Base-by-base conservation (phyloP, 2,113 vertebrate genomes). In the Rhagologus leucostigma region DNA sequence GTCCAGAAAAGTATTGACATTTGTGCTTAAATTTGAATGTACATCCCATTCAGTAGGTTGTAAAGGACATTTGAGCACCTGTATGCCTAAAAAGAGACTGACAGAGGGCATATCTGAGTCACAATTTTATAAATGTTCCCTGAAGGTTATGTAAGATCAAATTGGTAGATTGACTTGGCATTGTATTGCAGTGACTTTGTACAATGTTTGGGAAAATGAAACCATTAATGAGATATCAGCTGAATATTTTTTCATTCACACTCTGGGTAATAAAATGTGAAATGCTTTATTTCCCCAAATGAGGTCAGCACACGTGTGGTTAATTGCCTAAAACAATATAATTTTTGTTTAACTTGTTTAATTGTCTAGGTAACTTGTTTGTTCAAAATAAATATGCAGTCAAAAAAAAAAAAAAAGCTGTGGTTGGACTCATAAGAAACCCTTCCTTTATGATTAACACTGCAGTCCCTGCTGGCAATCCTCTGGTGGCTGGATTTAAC, bases 61-160 rank as follows among this genome's bases (percentile, higher is more conserved):
- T 55, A 89, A 88, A 96, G 95, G 95, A 91, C 95, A 42, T 96
- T 95, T 85, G 94, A 93, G 65, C 32, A 91, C 74, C 90, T 76
- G 26, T 93, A 65, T 79, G 76, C 83, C 83, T 95, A 96, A 94
- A 94, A 84, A 94, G 85, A 77, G 80, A 93, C 68, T 93, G 90
- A 78, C 80, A 89, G 80, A 96, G 92, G 90, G 80, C 90, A 94
- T 91, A 89, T 86, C 74, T 89, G 84, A 95, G 62, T 92, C 80
- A 84, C 93, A 96, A 93, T 73, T 89, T 95, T 96, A 92, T 94
- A 92, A 94, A 92, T 87, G 90, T 89, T 96, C 76, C 86, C 92
- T 96, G 96, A 97, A 95, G 92, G 86, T 95, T 94, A 89, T 90
- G 18, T 84, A 78, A 75, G 96, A 92, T 95, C 93, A 96, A 94